Conservation (phyloP, 2,797 vertebrate species). For the Danio choprae region DNA sequence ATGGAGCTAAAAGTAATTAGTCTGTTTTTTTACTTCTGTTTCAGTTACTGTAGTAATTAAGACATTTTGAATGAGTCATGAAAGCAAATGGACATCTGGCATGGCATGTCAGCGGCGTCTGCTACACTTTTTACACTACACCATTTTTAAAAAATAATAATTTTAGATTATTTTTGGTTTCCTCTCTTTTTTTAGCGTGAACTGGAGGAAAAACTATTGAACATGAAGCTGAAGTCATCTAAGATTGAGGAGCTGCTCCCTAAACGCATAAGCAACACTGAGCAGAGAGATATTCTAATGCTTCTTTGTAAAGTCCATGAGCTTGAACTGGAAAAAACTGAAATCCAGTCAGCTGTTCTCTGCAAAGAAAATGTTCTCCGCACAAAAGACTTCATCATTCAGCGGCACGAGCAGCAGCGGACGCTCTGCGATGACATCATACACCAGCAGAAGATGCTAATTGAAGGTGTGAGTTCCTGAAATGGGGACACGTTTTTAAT, state of each 20-base stretch:
- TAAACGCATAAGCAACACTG: conserved; percentile 79
- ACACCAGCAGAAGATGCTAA: conserved; percentile 87
- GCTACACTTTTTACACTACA: neutral
- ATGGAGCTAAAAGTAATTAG: conserved; percentile 81
- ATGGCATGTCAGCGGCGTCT: neutral
- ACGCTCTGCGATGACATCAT: conserved; percentile 89
- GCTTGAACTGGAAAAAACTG: conserved; percentile 85
- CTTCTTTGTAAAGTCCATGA: conserved; percentile 89
- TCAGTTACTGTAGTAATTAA: neutral
- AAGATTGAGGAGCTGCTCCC: conserved; percentile 84
- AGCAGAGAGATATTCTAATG: conserved; percentile 85
- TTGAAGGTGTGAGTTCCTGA: conserved; percentile 72
- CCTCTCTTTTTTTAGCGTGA: conserved; percentile 68
- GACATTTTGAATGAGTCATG: neutral
- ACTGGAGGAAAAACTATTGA: conserved; percentile 79
- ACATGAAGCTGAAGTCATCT: conserved; percentile 77
- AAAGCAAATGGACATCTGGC: neutral
- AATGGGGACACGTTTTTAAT: neutral
- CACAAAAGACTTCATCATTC: conserved; percentile 83
- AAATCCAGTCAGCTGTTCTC: conserved; percentile 83
- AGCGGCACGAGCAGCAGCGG: conserved; percentile 84
- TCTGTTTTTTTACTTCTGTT: no score
- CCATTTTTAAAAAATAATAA: no score
- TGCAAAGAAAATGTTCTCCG: conserved; percentile 85
- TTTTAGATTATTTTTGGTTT: neutral